These are phyloP conservation scores for Tragelaphus strepsiceros DNA, from an alignment of 2,113 vertebrate genomes.

Conservation along the genomic window DNA sequence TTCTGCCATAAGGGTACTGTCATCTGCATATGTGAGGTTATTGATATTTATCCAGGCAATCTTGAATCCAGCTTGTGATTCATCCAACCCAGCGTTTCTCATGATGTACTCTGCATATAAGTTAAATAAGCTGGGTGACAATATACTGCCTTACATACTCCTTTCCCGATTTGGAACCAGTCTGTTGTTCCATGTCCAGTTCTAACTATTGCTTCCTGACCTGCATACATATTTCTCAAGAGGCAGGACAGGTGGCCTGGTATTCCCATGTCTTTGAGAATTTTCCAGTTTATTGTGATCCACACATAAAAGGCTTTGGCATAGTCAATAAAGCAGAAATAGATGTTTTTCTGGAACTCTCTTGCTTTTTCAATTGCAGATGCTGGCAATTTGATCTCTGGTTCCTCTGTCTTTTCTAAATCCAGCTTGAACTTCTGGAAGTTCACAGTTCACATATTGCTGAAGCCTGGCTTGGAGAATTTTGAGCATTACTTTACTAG, in stretches of 20 bases:
- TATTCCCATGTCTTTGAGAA: background rate
- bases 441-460: background rate
- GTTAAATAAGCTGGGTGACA: background rate
- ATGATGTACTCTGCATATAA: background rate
- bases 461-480: background rate
- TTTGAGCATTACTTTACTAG: background rate
- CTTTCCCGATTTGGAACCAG: background rate
- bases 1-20: too few relatives aligned
- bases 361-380: background rate
- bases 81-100: background rate
- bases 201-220: background rate
- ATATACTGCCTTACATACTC: rapidly evolving
- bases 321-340: background rate
- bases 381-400: background rate
- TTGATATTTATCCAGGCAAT: too few relatives aligned
- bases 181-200: background rate
- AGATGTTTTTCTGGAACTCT: background rate
- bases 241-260: background rate
- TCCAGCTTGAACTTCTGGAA: background rate
- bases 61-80: too few relatives aligned
- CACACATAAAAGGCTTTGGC: background rate
- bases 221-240: background rate
- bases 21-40: too few relatives aligned
- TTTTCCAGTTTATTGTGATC: background rate
- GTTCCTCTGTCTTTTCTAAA: background rate